phyloP scores from a whole-genome alignment of 2,888 invertebrate genomes.

The Drosophila testacea region DNA sequence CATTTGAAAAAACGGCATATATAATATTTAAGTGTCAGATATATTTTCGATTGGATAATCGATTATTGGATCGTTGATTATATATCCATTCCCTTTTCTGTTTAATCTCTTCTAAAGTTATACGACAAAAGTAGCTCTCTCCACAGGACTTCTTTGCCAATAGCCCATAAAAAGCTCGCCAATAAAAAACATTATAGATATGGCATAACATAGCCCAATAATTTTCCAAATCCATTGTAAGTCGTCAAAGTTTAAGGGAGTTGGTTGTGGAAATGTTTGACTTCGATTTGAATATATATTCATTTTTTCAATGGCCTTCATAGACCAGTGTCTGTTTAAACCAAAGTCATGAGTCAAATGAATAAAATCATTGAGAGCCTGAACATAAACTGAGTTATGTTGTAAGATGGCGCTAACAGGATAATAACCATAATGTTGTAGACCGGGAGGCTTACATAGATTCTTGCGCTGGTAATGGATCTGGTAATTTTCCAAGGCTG shows the following conservation, averaged over 20 bases:
- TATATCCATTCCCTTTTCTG: too few relatives aligned
- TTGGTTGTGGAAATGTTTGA: background rate
- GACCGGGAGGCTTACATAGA: background rate
- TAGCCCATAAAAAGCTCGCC: background rate
- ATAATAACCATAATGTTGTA: background rate
- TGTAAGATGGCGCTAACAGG: background rate
- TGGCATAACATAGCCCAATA: background rate
- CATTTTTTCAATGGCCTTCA: background rate
- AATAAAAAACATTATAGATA: background rate
- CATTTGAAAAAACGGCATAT: too few relatives aligned
- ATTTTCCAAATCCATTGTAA: constrained; percentile 23
- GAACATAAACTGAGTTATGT: constrained; percentile 1
- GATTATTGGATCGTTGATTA: too few relatives aligned
- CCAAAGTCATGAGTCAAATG: background rate
- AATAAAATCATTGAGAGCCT: background rate
- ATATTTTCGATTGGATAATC: background rate
- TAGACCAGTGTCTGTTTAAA: background rate
- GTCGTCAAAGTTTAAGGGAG: background rate
- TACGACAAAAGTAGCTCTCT: background rate
- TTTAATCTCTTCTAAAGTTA: background rate
- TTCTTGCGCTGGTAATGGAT: background rate
- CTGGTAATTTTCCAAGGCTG: background rate
- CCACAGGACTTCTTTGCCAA: background rate
- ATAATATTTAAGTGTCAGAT: background rate
- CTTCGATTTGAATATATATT: background rate